Evolutionary conservation across 2,113 vertebrate genomes (phyloP), one percentile per base, ranked within the genome.

Genomic region (Periophthalmodon schlosseri): DNA sequence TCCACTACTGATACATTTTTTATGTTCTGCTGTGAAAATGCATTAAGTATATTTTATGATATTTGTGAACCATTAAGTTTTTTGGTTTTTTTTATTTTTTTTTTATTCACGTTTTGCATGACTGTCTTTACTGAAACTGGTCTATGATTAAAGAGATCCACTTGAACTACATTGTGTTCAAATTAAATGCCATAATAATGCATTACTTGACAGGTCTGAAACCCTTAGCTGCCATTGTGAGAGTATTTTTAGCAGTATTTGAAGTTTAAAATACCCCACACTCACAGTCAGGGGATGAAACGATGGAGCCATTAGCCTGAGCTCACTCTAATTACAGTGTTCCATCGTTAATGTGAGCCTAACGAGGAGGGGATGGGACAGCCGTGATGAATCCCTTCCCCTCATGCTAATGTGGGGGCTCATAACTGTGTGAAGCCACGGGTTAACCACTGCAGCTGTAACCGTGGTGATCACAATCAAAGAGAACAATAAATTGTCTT

Each of bases 171-270:
- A 77, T 76, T 33, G 16, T 54, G 64, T 16, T 23, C 66, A 68
- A 75, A 81, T 78, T 61, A 68, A 81, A 78, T 69, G 63, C 67
- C 57, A 46, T 68, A 52, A 34, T 69, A 21, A 69, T 78, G 66
- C 82, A 78, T 72, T 28, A 69, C 77, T 57, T 67, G 66, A 61
- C 54, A 63, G 63, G 70, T 80, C 77, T 81, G 70, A 78, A 69
- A 73, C 52, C 63, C 71, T 21, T 64, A 73, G 69, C n/a, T 4
- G 49, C 57, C 34, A 21, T 66, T 82, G n/a, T 12, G 7, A 39
- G 67, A 70, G 72, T 83, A 88, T 90, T 89, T 83, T 80, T 91
- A 87, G 86, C 74, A 75, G 82, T 90, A 89, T 89, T 91, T 85
- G 74, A 91, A 81, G 86, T 77, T 85, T 73, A 86, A 80, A 81